Conservation (phyloP, 2,888 invertebrate genomes). For the Sesia apiformis region DNA sequence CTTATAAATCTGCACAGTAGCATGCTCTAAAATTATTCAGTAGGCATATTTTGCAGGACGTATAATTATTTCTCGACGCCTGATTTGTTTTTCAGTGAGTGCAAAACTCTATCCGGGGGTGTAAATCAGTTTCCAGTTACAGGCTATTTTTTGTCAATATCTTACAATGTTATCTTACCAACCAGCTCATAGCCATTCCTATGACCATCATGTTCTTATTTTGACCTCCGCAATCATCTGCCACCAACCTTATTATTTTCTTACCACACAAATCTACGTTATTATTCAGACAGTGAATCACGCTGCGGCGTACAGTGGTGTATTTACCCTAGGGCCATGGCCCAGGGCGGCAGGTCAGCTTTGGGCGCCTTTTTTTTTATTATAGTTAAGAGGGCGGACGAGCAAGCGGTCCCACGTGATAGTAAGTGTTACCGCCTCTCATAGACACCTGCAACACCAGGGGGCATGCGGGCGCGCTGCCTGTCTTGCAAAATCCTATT, state of each 20-base stretch:
- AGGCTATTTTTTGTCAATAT: background rate
- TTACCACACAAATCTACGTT: background rate
- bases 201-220: background rate
- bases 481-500: too few species aligned
- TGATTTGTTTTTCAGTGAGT: background rate
- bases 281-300: background rate
- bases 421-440: too few species aligned
- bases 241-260: background rate
- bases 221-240: background rate
- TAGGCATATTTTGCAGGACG: conserved; percentile 4
- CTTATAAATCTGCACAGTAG: conserved; percentile 1
- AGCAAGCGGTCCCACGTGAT: too few species aligned
- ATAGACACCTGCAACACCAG: too few species aligned
- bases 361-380: too few species aligned
- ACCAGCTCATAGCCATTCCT: background rate
- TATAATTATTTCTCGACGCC: conserved; percentile 2
- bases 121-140: conserved; percentile 2
- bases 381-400: too few species aligned
- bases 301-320: too few species aligned
- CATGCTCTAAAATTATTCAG: conserved; percentile 5
- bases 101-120: conserved; percentile 3
- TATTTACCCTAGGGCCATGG: too few species aligned
- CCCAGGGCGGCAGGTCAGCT: too few species aligned
- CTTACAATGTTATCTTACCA: background rate
- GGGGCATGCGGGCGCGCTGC: too few species aligned